Conservation (phyloP, 2,113 vertebrate genomes). For the Peromyscus californicus region DNA sequence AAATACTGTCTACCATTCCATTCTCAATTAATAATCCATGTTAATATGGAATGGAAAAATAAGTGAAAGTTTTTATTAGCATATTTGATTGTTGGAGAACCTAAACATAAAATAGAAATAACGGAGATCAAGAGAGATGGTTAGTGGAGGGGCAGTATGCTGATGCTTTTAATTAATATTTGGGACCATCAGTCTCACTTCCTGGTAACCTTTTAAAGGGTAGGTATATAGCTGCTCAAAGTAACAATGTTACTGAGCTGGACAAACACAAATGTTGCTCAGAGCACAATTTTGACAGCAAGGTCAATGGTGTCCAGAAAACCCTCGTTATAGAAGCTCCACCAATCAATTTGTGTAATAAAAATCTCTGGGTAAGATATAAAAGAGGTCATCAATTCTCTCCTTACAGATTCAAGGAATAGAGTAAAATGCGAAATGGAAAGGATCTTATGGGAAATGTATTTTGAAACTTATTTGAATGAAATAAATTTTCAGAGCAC, state of each 20-base stretch:
- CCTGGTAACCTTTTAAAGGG: background rate
- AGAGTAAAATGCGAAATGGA: constrained; percentile 46
- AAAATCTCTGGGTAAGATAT: constrained; percentile 16
- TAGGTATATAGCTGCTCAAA: background rate
- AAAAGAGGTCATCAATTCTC: constrained; percentile 1
- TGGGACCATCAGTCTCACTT: background rate
- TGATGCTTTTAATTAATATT: background rate
- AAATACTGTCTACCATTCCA: background rate
- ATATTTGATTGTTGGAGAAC: background rate
- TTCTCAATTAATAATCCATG: background rate
- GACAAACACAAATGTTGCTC: constrained; percentile 19
- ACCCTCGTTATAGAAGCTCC: background rate
- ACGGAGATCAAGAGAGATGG: background rate
- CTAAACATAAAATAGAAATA: constrained; percentile 1
- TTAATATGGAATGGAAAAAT: background rate
- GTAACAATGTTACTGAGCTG: background rate
- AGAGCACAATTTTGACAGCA: constrained; percentile 57
- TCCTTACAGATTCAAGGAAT: background rate
- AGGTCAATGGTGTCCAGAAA: constrained; percentile 20
- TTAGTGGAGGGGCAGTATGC: background rate
- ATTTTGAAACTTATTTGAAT: constrained; percentile 49
- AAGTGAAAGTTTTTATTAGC: background rate
- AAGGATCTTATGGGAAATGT: background rate
- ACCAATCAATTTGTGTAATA: constrained; percentile 28
- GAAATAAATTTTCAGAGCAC: constrained; percentile 14